Evolutionary conservation across 2,888 invertebrate genomes (phyloP).

Genomic region (Phalera bucephala): DNA sequence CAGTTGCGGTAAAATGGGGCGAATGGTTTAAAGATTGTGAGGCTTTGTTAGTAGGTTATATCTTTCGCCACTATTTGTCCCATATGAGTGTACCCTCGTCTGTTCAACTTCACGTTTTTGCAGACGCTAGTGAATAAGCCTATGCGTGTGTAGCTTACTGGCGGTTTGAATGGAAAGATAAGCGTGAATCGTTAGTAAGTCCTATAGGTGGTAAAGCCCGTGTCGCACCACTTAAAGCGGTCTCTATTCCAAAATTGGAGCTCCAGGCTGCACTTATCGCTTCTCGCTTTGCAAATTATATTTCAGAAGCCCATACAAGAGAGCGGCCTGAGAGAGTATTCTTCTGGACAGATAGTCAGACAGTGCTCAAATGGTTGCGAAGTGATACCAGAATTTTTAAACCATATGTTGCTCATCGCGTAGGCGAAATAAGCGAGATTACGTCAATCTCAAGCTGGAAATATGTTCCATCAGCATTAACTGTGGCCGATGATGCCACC

Average conservation of each 20-base stretch:
- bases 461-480: not conserved
- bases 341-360: not conserved
- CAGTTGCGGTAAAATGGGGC: too few relatives aligned
- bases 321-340: not conserved
- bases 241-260: not conserved
- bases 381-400: not conserved
- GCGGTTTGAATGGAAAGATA: not conserved
- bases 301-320: not conserved
- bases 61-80: too few relatives aligned
- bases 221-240: not conserved
- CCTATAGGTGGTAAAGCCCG: slow-evolving; percentile 1
- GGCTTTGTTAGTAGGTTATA: too few relatives aligned
- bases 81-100: too few relatives aligned
- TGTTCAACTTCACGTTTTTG: too few relatives aligned
- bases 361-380: not conserved
- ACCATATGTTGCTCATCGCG: slow-evolving; percentile 3
- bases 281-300: not conserved
- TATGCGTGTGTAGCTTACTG: not conserved
- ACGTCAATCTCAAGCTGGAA: not conserved
- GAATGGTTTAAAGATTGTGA: too few relatives aligned
- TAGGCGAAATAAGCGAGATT: slow-evolving; percentile 1
- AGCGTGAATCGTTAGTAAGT: not conserved
- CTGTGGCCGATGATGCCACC: slow-evolving; percentile 4
- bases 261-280: not conserved
- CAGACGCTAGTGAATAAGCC: too few relatives aligned